Percentiles rank a stretch among this genome's conserved stretches.
Evolutionary conservation across 2,113 vertebrate species (phyloP).

Genomic region (Microtus richardsoni): DNA sequence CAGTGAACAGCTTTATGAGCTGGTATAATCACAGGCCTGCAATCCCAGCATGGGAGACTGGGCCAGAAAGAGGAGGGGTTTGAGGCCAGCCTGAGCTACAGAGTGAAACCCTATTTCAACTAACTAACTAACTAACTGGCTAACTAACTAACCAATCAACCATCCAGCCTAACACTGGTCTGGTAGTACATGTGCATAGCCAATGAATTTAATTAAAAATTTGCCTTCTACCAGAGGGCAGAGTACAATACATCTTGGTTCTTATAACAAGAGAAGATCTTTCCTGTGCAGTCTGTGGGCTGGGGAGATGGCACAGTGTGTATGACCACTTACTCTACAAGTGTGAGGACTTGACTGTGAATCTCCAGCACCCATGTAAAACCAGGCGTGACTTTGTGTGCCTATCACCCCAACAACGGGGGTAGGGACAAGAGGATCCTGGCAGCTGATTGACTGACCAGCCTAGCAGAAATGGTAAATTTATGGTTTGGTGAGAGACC

Average conservation of each 20-base stretch:
- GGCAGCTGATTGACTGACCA: background rate
- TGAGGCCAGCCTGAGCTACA: background rate
- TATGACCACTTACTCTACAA: background rate
- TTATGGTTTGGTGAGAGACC: background rate
- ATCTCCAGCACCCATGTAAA: background rate
- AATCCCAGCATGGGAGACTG: background rate
- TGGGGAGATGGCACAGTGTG: background rate
- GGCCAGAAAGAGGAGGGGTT: background rate
- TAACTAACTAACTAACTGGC: background rate
- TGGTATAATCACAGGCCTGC: background rate
- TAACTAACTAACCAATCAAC: background rate
- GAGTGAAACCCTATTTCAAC: background rate
- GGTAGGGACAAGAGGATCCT: background rate
- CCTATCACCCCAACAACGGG: background rate
- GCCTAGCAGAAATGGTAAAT: background rate
- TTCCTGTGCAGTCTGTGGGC: background rate
- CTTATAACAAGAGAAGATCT: background rate
- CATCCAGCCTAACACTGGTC: background rate
- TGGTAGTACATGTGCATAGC: no score
- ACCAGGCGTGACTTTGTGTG: background rate
- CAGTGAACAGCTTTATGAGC: no score
- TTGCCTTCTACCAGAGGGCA: background rate
- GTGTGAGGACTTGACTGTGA: no score
- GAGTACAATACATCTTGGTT: accelerated
- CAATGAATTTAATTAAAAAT: background rate